Evolutionary conservation across 2,113 vertebrate genomes (phyloP).

Genomic region (Trematocara unimaculatum): DNA sequence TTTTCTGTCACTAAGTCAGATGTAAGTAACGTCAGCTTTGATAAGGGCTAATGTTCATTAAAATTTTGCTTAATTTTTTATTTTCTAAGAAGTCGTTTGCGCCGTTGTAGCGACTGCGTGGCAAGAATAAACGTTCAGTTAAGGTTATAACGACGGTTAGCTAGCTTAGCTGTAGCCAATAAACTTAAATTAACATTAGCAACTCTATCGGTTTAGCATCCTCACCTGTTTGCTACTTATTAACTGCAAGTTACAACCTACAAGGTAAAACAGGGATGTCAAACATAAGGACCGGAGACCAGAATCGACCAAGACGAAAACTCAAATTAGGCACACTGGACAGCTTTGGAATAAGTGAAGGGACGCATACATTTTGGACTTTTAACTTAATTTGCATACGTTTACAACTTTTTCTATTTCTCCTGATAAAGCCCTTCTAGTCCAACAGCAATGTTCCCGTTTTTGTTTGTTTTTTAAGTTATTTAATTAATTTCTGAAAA

Average conservation of each 20-base stretch:
- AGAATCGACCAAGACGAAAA: neutral
- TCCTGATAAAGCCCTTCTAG: neutral
- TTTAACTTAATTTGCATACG: neutral
- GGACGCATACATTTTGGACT: neutral
- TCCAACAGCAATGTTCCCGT: neutral
- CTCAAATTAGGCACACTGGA: neutral
- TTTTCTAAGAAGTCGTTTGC: neutral
- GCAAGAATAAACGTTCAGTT: neutral
- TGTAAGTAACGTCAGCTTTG: conserved; percentile 59
- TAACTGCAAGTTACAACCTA: neutral
- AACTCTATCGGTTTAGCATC: neutral
- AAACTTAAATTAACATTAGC: neutral
- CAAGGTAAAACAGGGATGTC: neutral
- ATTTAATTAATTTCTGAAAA: neutral
- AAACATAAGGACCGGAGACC: neutral
- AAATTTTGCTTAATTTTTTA: neutral
- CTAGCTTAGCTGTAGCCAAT: neutral
- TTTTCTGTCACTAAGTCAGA: conserved; percentile 64
- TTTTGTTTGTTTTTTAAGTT: neutral
- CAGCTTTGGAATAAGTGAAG: neutral
- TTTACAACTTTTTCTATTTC: neutral
- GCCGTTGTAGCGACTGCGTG: neutral
- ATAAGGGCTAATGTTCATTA: neutral
- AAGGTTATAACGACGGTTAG: neutral
- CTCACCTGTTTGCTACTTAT: neutral